Conservation (phyloP, 1,140 invertebrate genomes). For the Drosophila neocordata region DNA sequence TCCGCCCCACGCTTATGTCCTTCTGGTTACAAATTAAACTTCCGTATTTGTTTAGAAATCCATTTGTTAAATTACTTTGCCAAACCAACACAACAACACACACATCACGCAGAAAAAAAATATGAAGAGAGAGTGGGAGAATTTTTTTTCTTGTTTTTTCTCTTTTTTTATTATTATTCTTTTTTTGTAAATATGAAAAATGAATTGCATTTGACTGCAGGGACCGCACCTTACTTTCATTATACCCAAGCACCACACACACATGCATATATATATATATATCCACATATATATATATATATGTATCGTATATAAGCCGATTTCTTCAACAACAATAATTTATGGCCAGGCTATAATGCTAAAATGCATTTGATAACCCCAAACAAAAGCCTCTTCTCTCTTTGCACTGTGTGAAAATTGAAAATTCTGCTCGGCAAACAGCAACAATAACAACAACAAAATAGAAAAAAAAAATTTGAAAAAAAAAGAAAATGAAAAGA, state of each 20-base stretch:
- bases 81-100: conserved; percentile 38
- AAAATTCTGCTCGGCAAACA: conserved; percentile 20
- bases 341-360: conserved; percentile 66
- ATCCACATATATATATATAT: neutral
- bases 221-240: conserved; percentile 26
- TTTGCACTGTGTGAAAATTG: conserved; percentile 62
- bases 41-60: conserved; percentile 82
- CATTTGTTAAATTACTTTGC: conserved; percentile 82
- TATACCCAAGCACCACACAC: neutral
- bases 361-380: conserved; percentile 75
- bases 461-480: conserved; percentile 27
- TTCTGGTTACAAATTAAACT: conserved; percentile 82
- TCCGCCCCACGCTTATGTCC: conserved; percentile 62
- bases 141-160: neutral
- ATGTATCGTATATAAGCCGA: conserved; percentile 52
- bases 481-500: conserved; percentile 46
- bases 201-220: conserved; percentile 71
- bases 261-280: neutral
- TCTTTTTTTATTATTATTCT: conserved; percentile 22
- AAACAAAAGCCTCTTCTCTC: conserved; percentile 40
- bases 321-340: conserved; percentile 73
- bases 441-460: neutral
- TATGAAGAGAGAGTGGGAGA: neutral
- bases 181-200: conserved; percentile 72
- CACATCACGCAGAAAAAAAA: conserved; percentile 1